Evolutionary conservation across 2,797 vertebrate genomes (phyloP).

Genomic region (Mallotus villosus): DNA sequence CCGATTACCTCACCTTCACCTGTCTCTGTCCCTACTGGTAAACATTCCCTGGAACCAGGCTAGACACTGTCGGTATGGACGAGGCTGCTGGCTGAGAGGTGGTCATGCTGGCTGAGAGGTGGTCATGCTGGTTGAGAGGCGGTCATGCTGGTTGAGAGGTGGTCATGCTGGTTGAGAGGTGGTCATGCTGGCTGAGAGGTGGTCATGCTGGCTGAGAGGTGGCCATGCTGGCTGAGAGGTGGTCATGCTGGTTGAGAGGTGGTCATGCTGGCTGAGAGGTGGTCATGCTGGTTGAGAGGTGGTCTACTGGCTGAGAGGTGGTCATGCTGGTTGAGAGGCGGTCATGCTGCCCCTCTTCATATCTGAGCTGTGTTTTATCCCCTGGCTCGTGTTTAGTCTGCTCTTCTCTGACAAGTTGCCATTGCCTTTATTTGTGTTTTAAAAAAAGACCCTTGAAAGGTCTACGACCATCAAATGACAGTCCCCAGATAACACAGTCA

Average conservation of each 20-base stretch:
- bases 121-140: neutral
- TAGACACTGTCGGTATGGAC: too few relatives aligned
- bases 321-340: neutral
- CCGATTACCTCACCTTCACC: neutral
- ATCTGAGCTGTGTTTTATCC: constrained; percentile 22
- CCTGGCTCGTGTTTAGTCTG: constrained; percentile 26
- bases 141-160: neutral
- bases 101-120: neutral
- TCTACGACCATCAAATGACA: constrained; percentile 46
- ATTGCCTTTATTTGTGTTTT: constrained; percentile 57
- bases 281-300: too few relatives aligned
- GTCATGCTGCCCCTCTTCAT: neutral
- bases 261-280: neutral
- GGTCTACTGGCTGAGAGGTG: neutral
- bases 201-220: neutral
- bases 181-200: neutral
- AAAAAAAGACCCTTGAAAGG: constrained; percentile 61
- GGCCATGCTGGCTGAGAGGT: neutral
- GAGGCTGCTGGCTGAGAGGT: neutral
- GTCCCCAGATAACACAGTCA: constrained; percentile 53
- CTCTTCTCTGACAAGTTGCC: constrained; percentile 43
- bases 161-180: neutral
- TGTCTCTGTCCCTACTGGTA: neutral
- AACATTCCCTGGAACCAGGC: too few relatives aligned
- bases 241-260: neutral